These are phyloP conservation scores for Lottia gigantea DNA, from an alignment of 2,888 invertebrate species.

Conservation along the genomic window DNA sequence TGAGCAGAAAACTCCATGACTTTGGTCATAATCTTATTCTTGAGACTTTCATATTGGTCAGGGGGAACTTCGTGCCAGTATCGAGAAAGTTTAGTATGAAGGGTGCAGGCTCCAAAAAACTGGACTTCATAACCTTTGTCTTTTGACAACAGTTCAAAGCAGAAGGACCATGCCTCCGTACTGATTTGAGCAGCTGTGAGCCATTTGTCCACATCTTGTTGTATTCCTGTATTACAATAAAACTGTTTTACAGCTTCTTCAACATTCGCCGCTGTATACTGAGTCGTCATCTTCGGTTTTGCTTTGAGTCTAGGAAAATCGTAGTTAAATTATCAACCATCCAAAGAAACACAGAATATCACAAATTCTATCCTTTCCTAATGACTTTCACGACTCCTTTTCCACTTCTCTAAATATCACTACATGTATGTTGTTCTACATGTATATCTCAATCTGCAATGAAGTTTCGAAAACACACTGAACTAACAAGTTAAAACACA, in stretches of 20 bases:
- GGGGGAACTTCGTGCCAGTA: conserved; percentile 88
- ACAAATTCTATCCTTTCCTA: too few species aligned
- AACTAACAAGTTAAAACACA: too few species aligned
- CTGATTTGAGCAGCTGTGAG: conserved; percentile 86
- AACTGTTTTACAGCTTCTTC: conserved; percentile 64
- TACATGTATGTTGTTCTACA: too few species aligned
- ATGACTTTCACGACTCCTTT: too few species aligned
- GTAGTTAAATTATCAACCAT: too few species aligned
- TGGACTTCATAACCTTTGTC: conserved; percentile 88
- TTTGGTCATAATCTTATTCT: conserved; percentile 81
- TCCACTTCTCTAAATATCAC: too few species aligned
- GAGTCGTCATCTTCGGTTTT: conserved; percentile 23
- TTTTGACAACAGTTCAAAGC: conserved; percentile 87
- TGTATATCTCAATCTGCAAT: too few species aligned
- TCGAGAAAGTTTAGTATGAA: conserved; percentile 88
- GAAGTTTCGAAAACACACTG: too few species aligned
- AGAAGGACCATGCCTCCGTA: conserved; percentile 90
- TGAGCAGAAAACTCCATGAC: conserved; percentile 82
- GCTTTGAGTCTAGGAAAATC: too few species aligned
- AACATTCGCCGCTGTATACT: conserved; percentile 51
- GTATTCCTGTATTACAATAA: conserved; percentile 57
- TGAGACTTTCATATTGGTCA: conserved; percentile 81
- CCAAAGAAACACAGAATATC: too few species aligned
- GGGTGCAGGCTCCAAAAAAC: conserved; percentile 91
- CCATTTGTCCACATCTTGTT: conserved; percentile 78